Base-by-base conservation (phyloP, 1,140 invertebrate genomes). In the Drosophila miranda region DNA sequence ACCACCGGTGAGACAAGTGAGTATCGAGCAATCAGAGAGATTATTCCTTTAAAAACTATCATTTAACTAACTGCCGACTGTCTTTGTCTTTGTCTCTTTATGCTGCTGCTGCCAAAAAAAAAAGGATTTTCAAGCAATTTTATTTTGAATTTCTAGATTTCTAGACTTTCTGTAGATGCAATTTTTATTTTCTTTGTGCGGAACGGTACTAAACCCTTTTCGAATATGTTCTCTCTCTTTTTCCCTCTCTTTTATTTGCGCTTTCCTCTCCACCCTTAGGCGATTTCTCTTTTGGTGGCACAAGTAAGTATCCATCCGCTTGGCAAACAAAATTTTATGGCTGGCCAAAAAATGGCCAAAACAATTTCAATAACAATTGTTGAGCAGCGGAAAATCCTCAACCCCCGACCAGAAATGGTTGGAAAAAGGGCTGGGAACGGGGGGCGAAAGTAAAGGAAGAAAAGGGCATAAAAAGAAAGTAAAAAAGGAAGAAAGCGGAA, bases 1-100 rank as follows among this genome's bases (percentile, higher is more conserved):
- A 98, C 97, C 57, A 99, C 98, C 48, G 97, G 97, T 89, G 97
- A 99, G 95, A 96, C 97, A 93, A 97, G 98, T 98, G 94, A 94
- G 94, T 94, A 86, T 55, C 19, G 7, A 13, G 1, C 9, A 11
- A 43, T 8, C 49, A 11, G 9, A 11, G 9, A 23, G n/a, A 42
- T 54, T 38, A 43, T 16, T 8, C 55, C 13, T 11, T 16, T 26
- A 19, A 52, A 75, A 30, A 38, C 21, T 2, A 45, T 42, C 70
- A 57, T 74, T 64, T 67, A 59, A 75, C 72, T 75, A 75, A 75
- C 72, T 59, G 54, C 41, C 44, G 67, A 75, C 72, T 59, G 54
- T 42, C 44, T 48, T 38, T 54, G 16, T 48, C 30, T 23, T 16
- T 19, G 30, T 73, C 41, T 43, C 60, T 14, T 43, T 13, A 55